Evolutionary conservation across 2,113 vertebrate genomes (phyloP).

Genomic region (Heterocephalus glaber): DNA sequence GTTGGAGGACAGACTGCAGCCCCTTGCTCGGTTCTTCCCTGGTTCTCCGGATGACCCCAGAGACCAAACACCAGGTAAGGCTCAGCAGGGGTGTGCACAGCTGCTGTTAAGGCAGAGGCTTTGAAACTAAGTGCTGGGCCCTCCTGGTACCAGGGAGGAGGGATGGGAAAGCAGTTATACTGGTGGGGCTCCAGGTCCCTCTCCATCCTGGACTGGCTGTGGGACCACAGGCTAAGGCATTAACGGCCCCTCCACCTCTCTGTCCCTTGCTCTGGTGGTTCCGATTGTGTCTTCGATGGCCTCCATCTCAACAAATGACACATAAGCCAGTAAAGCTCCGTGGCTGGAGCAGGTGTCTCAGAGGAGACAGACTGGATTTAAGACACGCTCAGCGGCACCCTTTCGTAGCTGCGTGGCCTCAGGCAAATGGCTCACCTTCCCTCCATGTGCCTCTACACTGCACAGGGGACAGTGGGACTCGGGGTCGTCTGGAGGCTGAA

Average conservation of each 20-base stretch:
- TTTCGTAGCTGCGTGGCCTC: neutral
- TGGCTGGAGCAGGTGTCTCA: neutral
- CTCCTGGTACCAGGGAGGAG: too few relatives aligned
- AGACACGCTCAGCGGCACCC: neutral
- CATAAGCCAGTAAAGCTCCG: neutral
- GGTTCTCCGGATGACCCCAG: neutral
- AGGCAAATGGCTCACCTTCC: neutral
- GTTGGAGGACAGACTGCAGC: neutral
- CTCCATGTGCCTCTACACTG: neutral
- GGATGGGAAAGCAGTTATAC: neutral
- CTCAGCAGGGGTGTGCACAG: neutral
- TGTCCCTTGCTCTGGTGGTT: neutral
- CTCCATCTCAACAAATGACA: neutral
- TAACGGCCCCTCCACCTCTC: neutral
- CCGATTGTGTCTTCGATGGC: neutral
- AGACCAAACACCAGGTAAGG: neutral
- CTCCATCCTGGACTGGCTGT: neutral
- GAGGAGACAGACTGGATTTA: neutral
- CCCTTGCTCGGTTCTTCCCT: neutral
- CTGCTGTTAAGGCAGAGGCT: neutral
- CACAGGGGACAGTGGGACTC: neutral
- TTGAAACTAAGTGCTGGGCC: neutral
- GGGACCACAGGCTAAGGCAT: neutral
- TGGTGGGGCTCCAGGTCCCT: neutral
- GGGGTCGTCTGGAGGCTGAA: neutral